These are phyloP conservation scores for Theristicus caerulescens DNA, from an alignment of 2,113 vertebrate species.

Conservation along the genomic window DNA sequence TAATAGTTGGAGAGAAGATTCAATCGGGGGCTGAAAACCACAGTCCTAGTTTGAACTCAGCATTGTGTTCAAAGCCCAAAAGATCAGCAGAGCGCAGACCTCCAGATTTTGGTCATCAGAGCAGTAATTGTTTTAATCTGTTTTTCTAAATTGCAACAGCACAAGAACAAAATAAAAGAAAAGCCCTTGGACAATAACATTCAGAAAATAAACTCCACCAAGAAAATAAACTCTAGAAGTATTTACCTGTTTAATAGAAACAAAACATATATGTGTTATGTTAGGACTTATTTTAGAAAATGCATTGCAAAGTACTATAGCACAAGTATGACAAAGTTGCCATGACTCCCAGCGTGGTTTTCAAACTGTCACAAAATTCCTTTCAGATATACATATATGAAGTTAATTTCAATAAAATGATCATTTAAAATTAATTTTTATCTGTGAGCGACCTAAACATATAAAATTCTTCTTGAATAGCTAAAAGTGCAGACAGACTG, in stretches of 20 bases:
- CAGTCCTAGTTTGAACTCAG: slow-evolving; percentile 36
- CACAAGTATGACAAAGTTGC: not conserved
- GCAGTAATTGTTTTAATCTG: slow-evolving; percentile 30
- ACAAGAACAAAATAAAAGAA: slow-evolving; percentile 2
- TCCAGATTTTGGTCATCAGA: slow-evolving; percentile 18
- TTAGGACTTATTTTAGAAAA: not conserved
- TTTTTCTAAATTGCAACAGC: slow-evolving; percentile 24
- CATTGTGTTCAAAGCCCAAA: slow-evolving; percentile 29
- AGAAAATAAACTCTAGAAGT: not conserved
- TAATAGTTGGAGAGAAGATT: slow-evolving; percentile 51
- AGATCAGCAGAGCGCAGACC: slow-evolving; percentile 23
- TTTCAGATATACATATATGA: not conserved
- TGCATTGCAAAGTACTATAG: not conserved
- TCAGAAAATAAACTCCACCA: not conserved
- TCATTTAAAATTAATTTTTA: not conserved
- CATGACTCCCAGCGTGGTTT: not conserved
- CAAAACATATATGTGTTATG: not conserved
- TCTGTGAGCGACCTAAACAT: not conserved
- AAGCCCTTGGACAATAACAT: not conserved
- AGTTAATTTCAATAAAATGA: not conserved
- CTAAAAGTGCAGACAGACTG: not conserved
- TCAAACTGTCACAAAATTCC: not conserved
- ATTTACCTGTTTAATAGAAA: not conserved
- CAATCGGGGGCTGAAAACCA: slow-evolving; percentile 45
- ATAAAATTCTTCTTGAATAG: not conserved